Base-by-base conservation (phyloP, 1,140 invertebrate genomes). In the Drosophila ohnishii region DNA sequence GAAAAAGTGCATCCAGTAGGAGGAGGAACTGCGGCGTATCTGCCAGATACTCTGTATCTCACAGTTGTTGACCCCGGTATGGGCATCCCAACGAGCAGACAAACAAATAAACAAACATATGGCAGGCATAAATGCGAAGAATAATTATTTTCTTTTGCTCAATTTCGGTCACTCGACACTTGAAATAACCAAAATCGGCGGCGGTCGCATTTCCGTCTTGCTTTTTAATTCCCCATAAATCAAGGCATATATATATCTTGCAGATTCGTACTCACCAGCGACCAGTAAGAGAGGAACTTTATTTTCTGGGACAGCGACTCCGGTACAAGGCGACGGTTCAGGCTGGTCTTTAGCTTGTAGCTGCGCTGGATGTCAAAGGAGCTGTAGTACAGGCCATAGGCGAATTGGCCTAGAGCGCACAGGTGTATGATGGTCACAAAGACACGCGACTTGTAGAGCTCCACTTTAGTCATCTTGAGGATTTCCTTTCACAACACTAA, bases 261-360 rank as follows among this genome's bases (percentile, higher is more conserved):
- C 5, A 34, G 45, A 32, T 35, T 34, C 56, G 16, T 34, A 93
- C 93, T 93, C 85, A 94, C 93, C 92, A 94, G 62, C 65, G 92
- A 82, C 94, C 94, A 94, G 35, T 93, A 90, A 4, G 93, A 93
- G 30, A 94, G 82, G 64, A 92, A 93, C 59, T 92, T 93, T 3
- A 92, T 40, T 78, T 92, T 92, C 44, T 93, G 93, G 13, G 82
- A 75, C 50, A 91, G 75, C 6, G 82, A 87, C 44, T 91, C 90
- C 19, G 90, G 90, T 7, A 87, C 84, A 53, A 80, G 65, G 42
- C 71, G 88, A 32, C 75, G 83, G 72, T 60, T 80, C 30, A 65
- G 57, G 35, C 75, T 82, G 16, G 76, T 90, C 63, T 90, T 88
- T 1, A 88, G 65, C 53, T 91, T 91, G 30, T 85, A 90, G 53